Conservation (phyloP, 2,888 invertebrate genomes). For the Dendrolimus houi region DNA sequence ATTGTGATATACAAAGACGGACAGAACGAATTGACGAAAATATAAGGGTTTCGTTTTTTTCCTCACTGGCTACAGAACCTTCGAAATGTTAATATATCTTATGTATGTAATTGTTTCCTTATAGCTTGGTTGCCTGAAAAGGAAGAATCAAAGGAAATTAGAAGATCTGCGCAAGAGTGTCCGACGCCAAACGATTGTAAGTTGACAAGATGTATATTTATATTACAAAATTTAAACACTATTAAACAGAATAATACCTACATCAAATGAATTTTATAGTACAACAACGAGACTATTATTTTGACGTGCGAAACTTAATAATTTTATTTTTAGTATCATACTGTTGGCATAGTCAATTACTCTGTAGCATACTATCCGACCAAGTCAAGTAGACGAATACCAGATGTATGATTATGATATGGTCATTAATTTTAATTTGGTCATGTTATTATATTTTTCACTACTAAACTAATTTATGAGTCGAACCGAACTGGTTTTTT, state of each 20-base stretch:
- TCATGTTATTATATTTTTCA: too few relatives aligned
- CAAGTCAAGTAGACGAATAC: too few relatives aligned
- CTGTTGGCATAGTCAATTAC: too few relatives aligned
- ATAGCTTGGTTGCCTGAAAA: slow-evolving; percentile 35
- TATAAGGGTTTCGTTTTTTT: neutral
- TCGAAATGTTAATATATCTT: neutral
- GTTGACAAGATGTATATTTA: neutral
- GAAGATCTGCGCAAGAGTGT: slow-evolving; percentile 23
- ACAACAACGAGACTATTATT: neutral
- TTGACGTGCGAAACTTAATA: neutral
- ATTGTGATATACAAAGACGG: neutral
- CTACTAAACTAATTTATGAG: too few relatives aligned
- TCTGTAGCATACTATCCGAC: too few relatives aligned
- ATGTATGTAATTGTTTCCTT: slow-evolving; percentile 9
- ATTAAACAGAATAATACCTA: neutral
- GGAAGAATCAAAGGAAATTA: slow-evolving; percentile 34
- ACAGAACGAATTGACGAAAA: neutral
- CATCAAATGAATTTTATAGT: neutral
- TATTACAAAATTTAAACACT: neutral
- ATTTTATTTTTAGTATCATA: neutral
- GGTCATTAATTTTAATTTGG: too few relatives aligned
- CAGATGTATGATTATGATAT: too few relatives aligned
- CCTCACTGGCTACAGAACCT: neutral
- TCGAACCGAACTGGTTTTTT: too few relatives aligned
- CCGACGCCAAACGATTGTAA: slow-evolving; percentile 15